These are phyloP conservation scores for Prolemur simus DNA, from an alignment of 2,113 vertebrate species.

Conservation along the genomic window DNA sequence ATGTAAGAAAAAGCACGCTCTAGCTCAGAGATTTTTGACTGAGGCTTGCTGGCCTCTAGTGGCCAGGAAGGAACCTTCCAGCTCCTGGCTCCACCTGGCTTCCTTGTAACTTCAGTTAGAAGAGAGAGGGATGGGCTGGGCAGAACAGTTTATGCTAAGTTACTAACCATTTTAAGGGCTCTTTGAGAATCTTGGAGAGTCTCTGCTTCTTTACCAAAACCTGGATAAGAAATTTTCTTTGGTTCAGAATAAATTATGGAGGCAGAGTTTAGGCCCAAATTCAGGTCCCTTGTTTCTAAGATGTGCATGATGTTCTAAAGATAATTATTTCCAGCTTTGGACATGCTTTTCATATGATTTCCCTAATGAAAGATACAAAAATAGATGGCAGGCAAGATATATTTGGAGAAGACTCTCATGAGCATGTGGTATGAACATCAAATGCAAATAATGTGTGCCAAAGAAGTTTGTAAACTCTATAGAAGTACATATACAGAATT, in stretches of 20 bases:
- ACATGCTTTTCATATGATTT: neutral
- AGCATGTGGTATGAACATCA: neutral
- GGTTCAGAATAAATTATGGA: neutral
- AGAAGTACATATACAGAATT: neutral
- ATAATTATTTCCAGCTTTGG: neutral
- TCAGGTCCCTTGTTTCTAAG: neutral
- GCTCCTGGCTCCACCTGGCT: neutral
- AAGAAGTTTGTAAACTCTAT: neutral
- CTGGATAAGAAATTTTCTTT: constrained; percentile 9
- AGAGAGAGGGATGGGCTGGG: too few species aligned
- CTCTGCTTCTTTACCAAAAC: neutral
- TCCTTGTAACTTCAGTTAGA: neutral
- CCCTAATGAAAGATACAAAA: neutral
- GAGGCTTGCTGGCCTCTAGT: constrained; percentile 12
- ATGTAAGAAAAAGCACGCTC: neutral
- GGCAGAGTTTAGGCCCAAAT: neutral
- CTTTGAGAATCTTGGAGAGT: neutral
- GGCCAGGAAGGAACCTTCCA: neutral
- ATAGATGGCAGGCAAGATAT: neutral
- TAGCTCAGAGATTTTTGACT: neutral
- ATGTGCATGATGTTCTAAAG: neutral
- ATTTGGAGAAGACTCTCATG: neutral
- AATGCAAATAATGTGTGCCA: neutral
- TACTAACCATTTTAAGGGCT: neutral
- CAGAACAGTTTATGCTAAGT: neutral